These are phyloP conservation scores for Cremastinae sp. DNA, from an alignment of 2,888 invertebrate species.

Conservation along the genomic window DNA sequence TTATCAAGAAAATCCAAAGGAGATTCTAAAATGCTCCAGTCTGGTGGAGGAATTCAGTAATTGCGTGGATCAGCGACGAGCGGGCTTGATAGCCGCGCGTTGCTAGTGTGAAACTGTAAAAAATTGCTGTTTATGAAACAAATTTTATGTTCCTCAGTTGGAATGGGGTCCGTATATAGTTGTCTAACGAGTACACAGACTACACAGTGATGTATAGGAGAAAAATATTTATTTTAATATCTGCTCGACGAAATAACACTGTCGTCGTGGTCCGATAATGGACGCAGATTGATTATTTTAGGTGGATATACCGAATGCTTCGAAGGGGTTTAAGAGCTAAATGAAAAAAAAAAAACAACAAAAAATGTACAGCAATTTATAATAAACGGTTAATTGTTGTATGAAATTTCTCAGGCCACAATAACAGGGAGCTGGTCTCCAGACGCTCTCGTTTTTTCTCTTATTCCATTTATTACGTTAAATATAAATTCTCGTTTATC, in stretches of 20 bases:
- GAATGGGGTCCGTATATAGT: constrained; percentile 44
- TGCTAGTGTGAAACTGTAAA: constrained; percentile 66
- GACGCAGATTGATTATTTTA: constrained; percentile 35
- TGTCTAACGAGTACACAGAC: constrained; percentile 47
- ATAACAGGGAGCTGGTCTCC: background rate
- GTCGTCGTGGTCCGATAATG: constrained; percentile 19
- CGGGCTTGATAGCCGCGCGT: constrained; percentile 78
- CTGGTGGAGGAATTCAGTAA: constrained; percentile 84
- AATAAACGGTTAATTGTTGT: constrained; percentile 54
- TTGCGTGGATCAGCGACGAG: constrained; percentile 84
- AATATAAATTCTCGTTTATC: constrained; percentile 32
- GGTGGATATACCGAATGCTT: constrained; percentile 32
- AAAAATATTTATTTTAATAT: constrained; percentile 64
- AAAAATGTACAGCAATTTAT: constrained; percentile 57
- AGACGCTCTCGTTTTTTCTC: background rate
- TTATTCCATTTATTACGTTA: constrained; percentile 16
- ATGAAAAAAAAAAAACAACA: constrained; percentile 11
- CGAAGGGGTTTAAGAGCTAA: constrained; percentile 1
- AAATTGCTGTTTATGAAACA: constrained; percentile 21
- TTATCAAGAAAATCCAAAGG: constrained; percentile 83
- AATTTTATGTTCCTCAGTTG: constrained; percentile 46
- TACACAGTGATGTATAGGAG: constrained; percentile 59
- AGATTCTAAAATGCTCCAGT: constrained; percentile 84
- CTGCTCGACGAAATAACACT: constrained; percentile 42
- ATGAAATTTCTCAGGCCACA: constrained; percentile 1